Evolutionary conservation across 2,888 invertebrate species (phyloP).

Genomic region (Galerucella calmariensis): DNA sequence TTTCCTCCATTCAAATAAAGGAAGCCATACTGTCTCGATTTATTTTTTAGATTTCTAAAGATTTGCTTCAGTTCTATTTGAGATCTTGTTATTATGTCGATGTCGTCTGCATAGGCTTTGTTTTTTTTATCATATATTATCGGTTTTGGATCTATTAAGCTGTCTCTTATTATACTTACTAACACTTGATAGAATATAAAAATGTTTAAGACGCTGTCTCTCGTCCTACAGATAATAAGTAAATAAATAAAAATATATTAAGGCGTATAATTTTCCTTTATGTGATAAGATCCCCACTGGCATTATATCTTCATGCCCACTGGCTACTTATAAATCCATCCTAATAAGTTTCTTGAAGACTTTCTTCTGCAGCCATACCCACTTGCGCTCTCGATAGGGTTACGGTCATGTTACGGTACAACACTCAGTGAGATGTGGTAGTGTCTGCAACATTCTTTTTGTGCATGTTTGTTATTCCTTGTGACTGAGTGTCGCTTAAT

Average conservation of each 20-base stretch:
- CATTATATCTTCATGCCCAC: slow-evolving; percentile 10
- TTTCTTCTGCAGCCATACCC: slow-evolving; percentile 51
- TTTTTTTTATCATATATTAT: too few relatives aligned
- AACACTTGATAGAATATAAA: neutral
- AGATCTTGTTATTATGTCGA: too few relatives aligned
- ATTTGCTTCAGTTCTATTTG: too few relatives aligned
- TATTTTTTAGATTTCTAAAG: too few relatives aligned
- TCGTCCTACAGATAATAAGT: neutral
- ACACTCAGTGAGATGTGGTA: slow-evolving; percentile 43
- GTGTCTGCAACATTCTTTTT: slow-evolving; percentile 38
- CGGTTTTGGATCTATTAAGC: too few relatives aligned
- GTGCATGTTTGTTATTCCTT: slow-evolving; percentile 29
- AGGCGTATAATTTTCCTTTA: neutral
- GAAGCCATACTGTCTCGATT: too few relatives aligned
- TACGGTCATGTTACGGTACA: slow-evolving; percentile 30
- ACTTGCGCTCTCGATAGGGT: slow-evolving; percentile 33
- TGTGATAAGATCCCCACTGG: slow-evolving; percentile 17
- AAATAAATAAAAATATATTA: neutral
- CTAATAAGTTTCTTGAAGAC: slow-evolving; percentile 50
- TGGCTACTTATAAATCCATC: slow-evolving; percentile 30
- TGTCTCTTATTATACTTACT: too few relatives aligned
- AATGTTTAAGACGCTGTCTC: neutral
- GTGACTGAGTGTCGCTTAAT: slow-evolving; percentile 5
- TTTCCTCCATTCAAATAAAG: too few relatives aligned
- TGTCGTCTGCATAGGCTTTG: too few relatives aligned